phyloP scores from a whole-genome alignment of 2,888 invertebrate genomes.

The Cheilosia scutellata region DNA sequence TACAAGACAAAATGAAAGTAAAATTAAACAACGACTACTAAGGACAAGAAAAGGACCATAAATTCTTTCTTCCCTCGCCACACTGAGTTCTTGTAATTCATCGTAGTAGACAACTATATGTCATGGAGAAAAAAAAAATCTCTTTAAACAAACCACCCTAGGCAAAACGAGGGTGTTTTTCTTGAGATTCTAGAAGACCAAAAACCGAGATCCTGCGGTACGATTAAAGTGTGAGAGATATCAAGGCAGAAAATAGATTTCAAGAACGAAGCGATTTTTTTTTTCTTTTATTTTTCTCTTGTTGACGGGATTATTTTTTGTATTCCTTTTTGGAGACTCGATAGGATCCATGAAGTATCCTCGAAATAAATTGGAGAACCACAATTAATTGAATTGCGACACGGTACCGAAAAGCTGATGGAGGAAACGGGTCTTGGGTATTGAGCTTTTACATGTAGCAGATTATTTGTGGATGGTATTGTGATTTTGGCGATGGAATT shows the following conservation, averaged over 20 bases:
- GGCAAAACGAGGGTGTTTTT: neutral
- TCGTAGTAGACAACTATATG: constrained; percentile 56
- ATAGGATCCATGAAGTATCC: constrained; percentile 47
- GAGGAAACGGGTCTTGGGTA: neutral
- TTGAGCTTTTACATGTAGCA: constrained; percentile 13
- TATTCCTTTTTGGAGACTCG: constrained; percentile 17
- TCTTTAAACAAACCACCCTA: constrained; percentile 6
- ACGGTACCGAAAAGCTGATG: constrained; percentile 13
- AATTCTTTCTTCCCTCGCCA: constrained; percentile 3
- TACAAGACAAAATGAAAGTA: constrained; percentile 19
- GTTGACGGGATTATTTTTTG: constrained; percentile 3
- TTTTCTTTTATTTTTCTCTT: constrained; percentile 15
- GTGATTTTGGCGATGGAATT: constrained; percentile 14
- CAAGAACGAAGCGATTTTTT: constrained; percentile 29
- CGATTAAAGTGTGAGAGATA: constrained; percentile 42
- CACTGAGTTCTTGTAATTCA: constrained; percentile 36
- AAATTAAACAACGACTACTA: constrained; percentile 23
- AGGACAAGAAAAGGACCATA: constrained; percentile 17
- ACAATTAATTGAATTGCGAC: constrained; percentile 62
- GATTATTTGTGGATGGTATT: constrained; percentile 35
- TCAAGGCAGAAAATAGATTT: constrained; percentile 42
- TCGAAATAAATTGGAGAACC: constrained; percentile 57
- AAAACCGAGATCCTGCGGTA: constrained; percentile 17
- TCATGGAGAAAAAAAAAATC: constrained; percentile 27
- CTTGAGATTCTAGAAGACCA: neutral